Evolutionary conservation across 2,797 vertebrate genomes (phyloP), one percentile per base, ranked within the genome.

Genomic region (Gouania willdenowi): DNA sequence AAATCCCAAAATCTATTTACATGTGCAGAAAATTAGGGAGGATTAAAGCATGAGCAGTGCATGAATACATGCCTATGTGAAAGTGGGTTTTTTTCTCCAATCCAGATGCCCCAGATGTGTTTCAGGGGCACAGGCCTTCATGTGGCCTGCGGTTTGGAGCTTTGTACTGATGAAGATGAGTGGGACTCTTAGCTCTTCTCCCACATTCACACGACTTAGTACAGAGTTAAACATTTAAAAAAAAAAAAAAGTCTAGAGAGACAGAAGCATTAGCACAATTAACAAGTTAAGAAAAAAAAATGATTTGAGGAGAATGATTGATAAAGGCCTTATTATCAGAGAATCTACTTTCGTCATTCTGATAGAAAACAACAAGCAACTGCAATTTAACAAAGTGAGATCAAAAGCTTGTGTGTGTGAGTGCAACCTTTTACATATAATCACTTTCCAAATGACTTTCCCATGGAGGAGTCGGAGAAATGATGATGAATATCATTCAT

Each of bases 61-160:
- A 5, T 26, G 18, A 23, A 23, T 36, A 31, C 48, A 17, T 32
- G 44, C 24, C 29, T 42, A 35, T 37, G 31, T 63, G 13, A 14
- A 14, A 14, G 14, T 13, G 2, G 13, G 13, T 13, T 14, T 2
- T 13, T 41, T 41, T 41, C 33, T 27, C 47, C 38, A 25, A 47
- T 61, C 59, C 55, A 66, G 58, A 71, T 53, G 54, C 38, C 27
- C 36, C 71, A 65, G 63, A 78, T 82, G 71, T 66, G 53, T 63
- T 39, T 53, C 22, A 35, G 31, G 26, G 48, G 17, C 40, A 34
- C 33, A 30, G 22, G 43, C 30, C 41, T 66, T 75, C 23, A 72
- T 75, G 65, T 69, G 62, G 54, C 35, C 41, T 56, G 60, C 42
- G 62, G 54, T 45, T 66, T 41, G 12, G 9, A 19, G 38, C 30